Evolutionary conservation across 2,888 invertebrate genomes (phyloP).

Genomic region (Melolontha melolontha): DNA sequence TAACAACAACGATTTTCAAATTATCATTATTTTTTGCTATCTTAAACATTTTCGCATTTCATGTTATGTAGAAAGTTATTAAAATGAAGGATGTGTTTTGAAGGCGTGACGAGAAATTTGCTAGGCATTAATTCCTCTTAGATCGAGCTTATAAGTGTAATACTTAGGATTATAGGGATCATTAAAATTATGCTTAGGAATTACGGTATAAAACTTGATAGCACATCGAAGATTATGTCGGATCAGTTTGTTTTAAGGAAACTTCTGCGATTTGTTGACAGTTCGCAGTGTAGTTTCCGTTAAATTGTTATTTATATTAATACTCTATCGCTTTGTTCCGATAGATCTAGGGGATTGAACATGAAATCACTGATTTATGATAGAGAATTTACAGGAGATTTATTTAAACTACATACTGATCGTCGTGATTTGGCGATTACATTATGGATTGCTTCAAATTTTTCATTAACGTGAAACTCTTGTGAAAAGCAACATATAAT

Average conservation of each 20-base stretch:
- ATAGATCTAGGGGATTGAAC: slow-evolving; percentile 9
- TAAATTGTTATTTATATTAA: slow-evolving; percentile 22
- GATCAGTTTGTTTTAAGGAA: slow-evolving; percentile 64
- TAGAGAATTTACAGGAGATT: slow-evolving; percentile 16
- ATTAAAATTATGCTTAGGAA: slow-evolving; percentile 67
- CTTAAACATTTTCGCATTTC: background rate
- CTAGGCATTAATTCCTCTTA: slow-evolving; percentile 65
- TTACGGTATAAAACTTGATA: slow-evolving; percentile 67
- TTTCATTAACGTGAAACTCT: slow-evolving; percentile 4
- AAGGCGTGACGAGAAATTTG: slow-evolving; percentile 63
- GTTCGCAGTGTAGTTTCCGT: slow-evolving; percentile 11
- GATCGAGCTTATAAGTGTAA: slow-evolving; percentile 65
- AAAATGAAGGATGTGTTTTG: slow-evolving; percentile 55
- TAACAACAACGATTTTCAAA: too few species aligned
- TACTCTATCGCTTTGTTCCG: slow-evolving; percentile 8
- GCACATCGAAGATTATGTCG: slow-evolving; percentile 66
- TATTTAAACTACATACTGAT: slow-evolving; percentile 14
- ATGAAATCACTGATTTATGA: slow-evolving; percentile 22
- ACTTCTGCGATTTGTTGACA: slow-evolving; percentile 58
- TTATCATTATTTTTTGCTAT: background rate
- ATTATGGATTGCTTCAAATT: slow-evolving; percentile 23
- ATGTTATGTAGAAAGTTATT: slow-evolving; percentile 46
- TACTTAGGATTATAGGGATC: slow-evolving; percentile 66
- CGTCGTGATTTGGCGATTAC: slow-evolving; percentile 8
- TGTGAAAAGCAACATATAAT: background rate